Conservation (phyloP, 2,113 vertebrate species). For the Lophura nycthemera region DNA sequence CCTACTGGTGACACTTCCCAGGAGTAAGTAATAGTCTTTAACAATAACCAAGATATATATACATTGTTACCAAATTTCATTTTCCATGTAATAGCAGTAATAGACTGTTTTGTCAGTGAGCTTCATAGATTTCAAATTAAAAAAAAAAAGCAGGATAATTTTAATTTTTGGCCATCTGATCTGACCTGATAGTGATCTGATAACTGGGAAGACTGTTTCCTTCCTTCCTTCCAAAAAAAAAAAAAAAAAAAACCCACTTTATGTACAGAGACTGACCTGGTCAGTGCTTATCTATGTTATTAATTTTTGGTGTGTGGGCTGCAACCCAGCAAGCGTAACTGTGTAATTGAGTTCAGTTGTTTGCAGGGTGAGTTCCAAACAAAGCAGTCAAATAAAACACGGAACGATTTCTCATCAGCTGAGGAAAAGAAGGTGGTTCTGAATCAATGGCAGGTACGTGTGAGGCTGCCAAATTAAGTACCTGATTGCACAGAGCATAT, state of each 20-base stretch:
- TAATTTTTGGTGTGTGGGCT: neutral
- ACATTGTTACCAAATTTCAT: neutral
- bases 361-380: neutral
- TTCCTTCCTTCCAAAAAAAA: neutral
- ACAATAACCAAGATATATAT: neutral
- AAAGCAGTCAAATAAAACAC: neutral
- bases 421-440: neutral
- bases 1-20: neutral
- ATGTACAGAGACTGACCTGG: slow-evolving; percentile 16
- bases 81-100: neutral
- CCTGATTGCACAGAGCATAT: no score
- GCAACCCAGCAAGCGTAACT: neutral
- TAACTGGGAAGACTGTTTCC: slow-evolving; percentile 36
- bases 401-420: neutral
- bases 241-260: neutral
- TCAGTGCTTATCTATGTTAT: slow-evolving; percentile 13
- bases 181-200: slow-evolving; percentile 29
- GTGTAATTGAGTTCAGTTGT: slow-evolving; percentile 10
- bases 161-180: slow-evolving; percentile 15
- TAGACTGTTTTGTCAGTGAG: neutral
- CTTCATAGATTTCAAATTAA: neutral
- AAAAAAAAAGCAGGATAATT: neutral
- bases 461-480: neutral
- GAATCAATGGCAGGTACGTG: neutral
- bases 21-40: neutral